phyloP scores from a whole-genome alignment of 2,797 vertebrate genomes.

The Anolis apletophallus region DNA sequence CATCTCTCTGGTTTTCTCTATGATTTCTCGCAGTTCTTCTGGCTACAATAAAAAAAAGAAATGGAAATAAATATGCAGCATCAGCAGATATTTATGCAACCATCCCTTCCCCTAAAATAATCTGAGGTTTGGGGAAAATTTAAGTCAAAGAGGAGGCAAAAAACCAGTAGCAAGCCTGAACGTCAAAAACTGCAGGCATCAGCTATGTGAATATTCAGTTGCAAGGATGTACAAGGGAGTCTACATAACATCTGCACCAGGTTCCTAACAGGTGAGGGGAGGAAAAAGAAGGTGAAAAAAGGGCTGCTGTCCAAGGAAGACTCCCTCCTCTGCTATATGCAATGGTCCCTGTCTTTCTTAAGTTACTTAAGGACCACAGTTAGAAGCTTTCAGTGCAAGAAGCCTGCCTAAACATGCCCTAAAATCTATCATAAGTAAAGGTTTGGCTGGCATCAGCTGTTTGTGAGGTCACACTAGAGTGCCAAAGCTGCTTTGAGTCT shows the following conservation, averaged over 20 bases:
- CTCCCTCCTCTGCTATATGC: no score
- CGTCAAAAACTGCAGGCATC: not conserved
- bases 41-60: constrained; percentile 80
- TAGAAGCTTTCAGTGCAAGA: no score
- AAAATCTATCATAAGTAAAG: no score
- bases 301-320: no score
- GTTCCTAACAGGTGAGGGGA: not conserved
- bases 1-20: constrained; percentile 97
- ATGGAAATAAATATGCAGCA: constrained; percentile 1
- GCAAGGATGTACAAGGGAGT: not conserved
- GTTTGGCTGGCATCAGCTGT: no score
- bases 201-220: not conserved
- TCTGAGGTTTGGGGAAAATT: not conserved
- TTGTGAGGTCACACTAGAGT: no score
- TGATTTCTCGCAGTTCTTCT: constrained; percentile 94
- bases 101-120: not conserved
- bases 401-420: no score
- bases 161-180: not conserved
- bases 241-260: not conserved
- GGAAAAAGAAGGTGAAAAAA: no score
- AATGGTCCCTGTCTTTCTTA: no score
- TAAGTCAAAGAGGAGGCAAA: not conserved
- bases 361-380: no score
- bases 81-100: not conserved
- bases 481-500: no score